Percentiles rank a stretch among this genome's conserved stretches.
Evolutionary conservation across 1,140 invertebrate species (phyloP).

Genomic region (Palaemon carinicauda): DNA sequence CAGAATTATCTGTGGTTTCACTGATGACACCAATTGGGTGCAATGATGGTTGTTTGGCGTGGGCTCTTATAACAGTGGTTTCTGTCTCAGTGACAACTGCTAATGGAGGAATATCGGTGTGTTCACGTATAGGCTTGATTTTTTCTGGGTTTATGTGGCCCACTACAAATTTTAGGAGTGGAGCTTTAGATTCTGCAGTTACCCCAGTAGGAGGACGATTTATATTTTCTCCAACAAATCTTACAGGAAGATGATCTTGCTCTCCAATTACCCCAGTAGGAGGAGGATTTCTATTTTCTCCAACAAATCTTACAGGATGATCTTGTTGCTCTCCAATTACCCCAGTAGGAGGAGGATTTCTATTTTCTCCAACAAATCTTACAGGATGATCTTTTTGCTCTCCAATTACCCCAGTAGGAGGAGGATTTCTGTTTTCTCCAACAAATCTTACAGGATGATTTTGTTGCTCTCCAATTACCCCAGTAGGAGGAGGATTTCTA

Average conservation of each 20-base stretch:
- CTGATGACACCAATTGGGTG: background rate
- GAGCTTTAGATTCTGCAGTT: no score
- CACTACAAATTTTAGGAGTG: no score
- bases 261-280: no score
- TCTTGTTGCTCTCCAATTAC: no score
- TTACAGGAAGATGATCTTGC: no score
- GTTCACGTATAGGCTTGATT: background rate
- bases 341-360: background rate
- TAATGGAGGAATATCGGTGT: background rate
- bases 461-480: background rate
- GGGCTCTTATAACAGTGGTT: background rate
- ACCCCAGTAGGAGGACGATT: background rate
- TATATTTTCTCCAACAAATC: background rate
- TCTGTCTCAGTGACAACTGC: background rate
- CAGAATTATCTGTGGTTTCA: background rate
- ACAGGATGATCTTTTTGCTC: no score
- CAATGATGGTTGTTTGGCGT: background rate
- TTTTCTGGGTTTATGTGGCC: background rate
- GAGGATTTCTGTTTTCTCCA: no score
- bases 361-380: background rate
- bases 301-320: no score
- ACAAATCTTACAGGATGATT: no score
- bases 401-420: no score
- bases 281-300: no score
- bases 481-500: no score